phyloP scores from a whole-genome alignment of 2,797 vertebrate species.

The Helarctos malayanus region DNA sequence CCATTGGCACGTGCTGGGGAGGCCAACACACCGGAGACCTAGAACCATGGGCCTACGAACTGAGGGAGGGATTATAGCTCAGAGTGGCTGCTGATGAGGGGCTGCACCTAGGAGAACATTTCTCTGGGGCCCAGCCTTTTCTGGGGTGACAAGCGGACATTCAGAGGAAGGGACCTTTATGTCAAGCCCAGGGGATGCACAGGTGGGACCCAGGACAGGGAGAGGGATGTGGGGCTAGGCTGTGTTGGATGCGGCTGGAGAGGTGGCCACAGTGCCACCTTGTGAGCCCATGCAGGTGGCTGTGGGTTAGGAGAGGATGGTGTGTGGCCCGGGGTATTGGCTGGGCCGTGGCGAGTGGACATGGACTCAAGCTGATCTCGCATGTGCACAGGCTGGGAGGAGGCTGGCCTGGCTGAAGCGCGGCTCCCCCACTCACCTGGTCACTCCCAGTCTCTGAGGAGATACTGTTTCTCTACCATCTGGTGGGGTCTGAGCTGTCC shows the following conservation, averaged over 20 bases:
- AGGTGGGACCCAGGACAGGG: rapidly evolving
- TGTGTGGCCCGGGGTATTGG: neutral
- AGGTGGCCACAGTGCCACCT: rapidly evolving
- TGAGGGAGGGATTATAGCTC: neutral
- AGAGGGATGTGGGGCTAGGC: neutral
- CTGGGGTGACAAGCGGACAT: rapidly evolving
- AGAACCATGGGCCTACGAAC: rapidly evolving
- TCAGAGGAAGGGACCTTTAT: neutral
- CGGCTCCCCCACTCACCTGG: rapidly evolving
- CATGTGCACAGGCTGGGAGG: rapidly evolving
- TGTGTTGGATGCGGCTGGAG: rapidly evolving
- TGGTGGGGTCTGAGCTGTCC: too few relatives aligned
- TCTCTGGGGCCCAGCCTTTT: neutral
- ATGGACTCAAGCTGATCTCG: neutral
- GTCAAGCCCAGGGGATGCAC: neutral
- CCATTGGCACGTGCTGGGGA: neutral
- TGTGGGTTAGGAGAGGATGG: neutral
- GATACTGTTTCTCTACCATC: rapidly evolving
- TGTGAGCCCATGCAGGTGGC: rapidly evolving
- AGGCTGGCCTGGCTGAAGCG: rapidly evolving
- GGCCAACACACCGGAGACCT: neutral
- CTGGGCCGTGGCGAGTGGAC: rapidly evolving
- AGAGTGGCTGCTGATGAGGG: rapidly evolving
- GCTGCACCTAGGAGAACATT: neutral
- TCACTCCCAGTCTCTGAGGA: rapidly evolving